Conservation (phyloP, 30 jellyfish, hydroid and myxozoan species). For the Rhopilema esculentum region DNA sequence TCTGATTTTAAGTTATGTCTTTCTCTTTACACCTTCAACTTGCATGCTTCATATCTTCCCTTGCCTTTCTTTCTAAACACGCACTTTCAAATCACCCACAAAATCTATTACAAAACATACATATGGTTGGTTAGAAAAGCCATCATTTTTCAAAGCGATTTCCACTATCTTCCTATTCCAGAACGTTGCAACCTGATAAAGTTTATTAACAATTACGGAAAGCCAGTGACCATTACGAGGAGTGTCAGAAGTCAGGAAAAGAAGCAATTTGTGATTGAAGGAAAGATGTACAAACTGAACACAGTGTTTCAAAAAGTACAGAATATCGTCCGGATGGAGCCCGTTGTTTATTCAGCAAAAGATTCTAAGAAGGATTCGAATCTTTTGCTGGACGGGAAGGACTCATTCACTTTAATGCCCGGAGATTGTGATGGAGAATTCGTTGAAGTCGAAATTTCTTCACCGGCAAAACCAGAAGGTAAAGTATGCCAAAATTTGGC, state of each 20-base stretch:
- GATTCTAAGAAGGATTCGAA: constrained; percentile 6
- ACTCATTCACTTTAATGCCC: constrained; percentile 61
- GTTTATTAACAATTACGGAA: constrained; percentile 61
- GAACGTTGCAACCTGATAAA: constrained; percentile 74
- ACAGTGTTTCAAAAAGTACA: constrained; percentile 49
- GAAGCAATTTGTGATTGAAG: constrained; percentile 43
- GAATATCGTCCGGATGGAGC: constrained; percentile 47
- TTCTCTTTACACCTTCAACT: too few species aligned
- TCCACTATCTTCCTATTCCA: constrained; percentile 9
- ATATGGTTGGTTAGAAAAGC: background rate
- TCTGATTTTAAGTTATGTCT: too few species aligned
- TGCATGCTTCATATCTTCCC: too few species aligned
- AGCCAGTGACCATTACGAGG: constrained; percentile 51
- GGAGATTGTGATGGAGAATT: constrained; percentile 79
- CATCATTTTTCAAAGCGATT: background rate
- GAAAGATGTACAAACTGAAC: constrained; percentile 45
- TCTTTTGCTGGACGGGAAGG: constrained; percentile 38
- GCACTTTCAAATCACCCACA: too few species aligned
- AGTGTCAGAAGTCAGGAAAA: constrained; percentile 21
- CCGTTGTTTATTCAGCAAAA: constrained; percentile 63
- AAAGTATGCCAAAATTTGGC: too few species aligned
- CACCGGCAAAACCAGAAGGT: constrained; percentile 33
- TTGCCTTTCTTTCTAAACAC: too few species aligned
- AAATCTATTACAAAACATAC: background rate
- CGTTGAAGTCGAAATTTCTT: constrained; percentile 56